These are phyloP conservation scores for Apostichopus californicus DNA, from an alignment of 35 echinoderm and acorn worm species.

Conservation along the genomic window DNA sequence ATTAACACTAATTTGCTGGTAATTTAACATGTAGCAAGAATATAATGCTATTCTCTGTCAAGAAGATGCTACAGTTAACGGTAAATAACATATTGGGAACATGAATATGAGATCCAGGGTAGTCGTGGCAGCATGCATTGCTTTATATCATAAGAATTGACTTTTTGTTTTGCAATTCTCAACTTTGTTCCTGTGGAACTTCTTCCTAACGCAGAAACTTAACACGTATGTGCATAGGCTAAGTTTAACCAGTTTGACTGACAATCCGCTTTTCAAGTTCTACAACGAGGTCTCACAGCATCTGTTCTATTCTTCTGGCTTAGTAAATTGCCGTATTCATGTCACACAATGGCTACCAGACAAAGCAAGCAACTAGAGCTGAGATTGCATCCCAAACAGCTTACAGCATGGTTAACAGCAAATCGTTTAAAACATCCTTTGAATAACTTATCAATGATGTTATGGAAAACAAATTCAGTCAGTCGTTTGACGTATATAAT, in stretches of 20 bases:
- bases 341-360: conserved; percentile 1
- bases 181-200: no score
- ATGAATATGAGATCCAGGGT: no score
- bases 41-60: no score
- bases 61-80: no score
- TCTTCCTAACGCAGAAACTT: no score
- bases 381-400: conserved; percentile 2
- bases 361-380: conserved; percentile 24
- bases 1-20: no score
- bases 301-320: background rate
- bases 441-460: conserved; percentile 27
- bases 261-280: background rate
- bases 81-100: no score
- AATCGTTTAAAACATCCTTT: conserved; percentile 7
- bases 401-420: conserved; percentile 5
- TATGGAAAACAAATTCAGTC: conserved; percentile 5
- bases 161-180: no score
- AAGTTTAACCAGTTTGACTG: background rate
- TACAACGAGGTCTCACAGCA: background rate
- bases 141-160: no score
- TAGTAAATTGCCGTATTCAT: background rate
- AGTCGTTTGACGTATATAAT: background rate
- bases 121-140: no score
- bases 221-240: background rate
- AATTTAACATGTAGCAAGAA: no score